Base-by-base conservation (phyloP, 2,888 invertebrate species). In the Rotaria socialis region DNA sequence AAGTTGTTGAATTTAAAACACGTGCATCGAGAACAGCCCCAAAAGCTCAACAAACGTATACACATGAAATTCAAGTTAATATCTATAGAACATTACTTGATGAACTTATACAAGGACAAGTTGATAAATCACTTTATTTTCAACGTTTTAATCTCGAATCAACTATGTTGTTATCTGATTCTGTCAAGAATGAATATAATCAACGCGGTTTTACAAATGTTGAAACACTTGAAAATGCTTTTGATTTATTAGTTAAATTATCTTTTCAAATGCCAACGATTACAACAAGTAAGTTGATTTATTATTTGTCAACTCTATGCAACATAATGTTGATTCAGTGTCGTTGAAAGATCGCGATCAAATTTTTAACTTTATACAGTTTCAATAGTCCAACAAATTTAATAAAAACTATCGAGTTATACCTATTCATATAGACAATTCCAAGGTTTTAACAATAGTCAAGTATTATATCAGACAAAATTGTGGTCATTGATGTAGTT, bases 11-110 rank as follows among this genome's bases (percentile, higher is more conserved):
- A 87, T 88, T 90, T 56, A 90, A 90, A 88, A 90, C 90, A 1
- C 88, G 89, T 16, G 27, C 55, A 47, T 58, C 85, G 1, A 88
- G 87, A 55, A 87, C 87, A 14, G 60, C 88, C 24, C 90, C 90
- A 7, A 89, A 89, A n/a, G 88, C 88, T 84, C 88, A 89, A 11
- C 89, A 90, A 85, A 87, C 88, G 86, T 87, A 87, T 10, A 89
- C 90, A 86, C 89, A 90, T 86, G 86, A 86, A n/a, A 86, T 90
- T 43, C 89, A 90, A 86, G 89, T 90, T 0, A 89, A 89, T 89
- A 84, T 90, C 24, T 90, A 90, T 87, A 89, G 89, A 85, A 89
- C 89, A 86, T 87, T 90, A n/a, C 90, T 90, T 88, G 89, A 90
- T 88, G 89, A 90, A 86, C 86, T 90, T 22, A 89, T 90, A 11